Base-by-base conservation (phyloP, 2,888 invertebrate genomes). In the Andricus curvator region DNA sequence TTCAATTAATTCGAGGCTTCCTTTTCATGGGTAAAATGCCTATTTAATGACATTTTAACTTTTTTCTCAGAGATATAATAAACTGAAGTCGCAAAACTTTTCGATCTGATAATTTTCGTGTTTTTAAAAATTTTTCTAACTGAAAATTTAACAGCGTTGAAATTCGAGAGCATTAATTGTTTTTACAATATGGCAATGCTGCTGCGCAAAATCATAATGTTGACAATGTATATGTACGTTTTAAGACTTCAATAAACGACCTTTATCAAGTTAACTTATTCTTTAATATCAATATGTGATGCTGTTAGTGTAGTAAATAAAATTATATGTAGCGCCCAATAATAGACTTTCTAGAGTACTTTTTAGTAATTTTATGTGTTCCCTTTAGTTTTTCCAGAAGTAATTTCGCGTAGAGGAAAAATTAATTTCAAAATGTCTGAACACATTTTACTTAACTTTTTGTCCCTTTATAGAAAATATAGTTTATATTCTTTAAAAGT, bases 141-240 rank as follows among this genome's bases (percentile, higher is more conserved):
- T 44, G 44, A 4, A 44, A 44, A 44, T 44, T 44, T 0, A 44
- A 44, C 44, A 44, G 44, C 44, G 44, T 44, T 44, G 25, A 29
- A 70, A 48, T 70, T 44, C 17, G 48, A 70, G 48, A 51, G 17
- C 51, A 20, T n/a, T 56, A 33, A 33, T 51, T 33, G 29, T 56
- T 37, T 56, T 33, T 29, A 56, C 51, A 56, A 74, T 74, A 74
- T 74, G 74, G 51, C 51, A 56, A 74, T 74, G 74, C 74, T 74
- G 56, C n/a, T 74, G 74, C 56, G 74, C 33, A 74, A 56, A 74
- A 56, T 74, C 33, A 74, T 51, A 56, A 74, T 74, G 51, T 87
- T 86, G 84, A 89, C 83, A 77, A 89, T 91, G 91, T 91, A 90
- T 78, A 87, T 90, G 89, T 90, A 90, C 88, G 86, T 87, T 86